Conservation (phyloP, 1,140 invertebrate species). For the Orchesella cincta region DNA sequence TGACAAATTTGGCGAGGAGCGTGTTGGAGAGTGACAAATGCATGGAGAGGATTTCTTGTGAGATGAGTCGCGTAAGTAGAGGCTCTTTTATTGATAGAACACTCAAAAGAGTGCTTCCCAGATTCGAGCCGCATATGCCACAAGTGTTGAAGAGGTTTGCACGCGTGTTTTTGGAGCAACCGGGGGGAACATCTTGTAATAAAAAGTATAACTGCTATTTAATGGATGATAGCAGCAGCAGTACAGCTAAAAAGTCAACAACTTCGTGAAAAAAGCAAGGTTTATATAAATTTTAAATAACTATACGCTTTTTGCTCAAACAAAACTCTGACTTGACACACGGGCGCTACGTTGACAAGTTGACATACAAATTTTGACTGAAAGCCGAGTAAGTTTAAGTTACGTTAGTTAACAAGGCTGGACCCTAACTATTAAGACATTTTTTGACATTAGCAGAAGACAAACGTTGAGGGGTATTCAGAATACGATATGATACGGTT, state of each 20-base stretch:
- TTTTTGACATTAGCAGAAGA: not conserved
- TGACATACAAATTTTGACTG: too few species aligned
- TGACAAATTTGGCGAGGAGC: conserved; percentile 41
- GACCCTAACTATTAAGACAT: too few species aligned
- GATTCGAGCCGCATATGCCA: conserved; percentile 46
- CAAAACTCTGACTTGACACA: too few species aligned
- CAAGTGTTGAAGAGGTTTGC: conserved; percentile 42
- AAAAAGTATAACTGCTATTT: conserved; percentile 45
- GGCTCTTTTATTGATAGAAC: conserved; percentile 45
- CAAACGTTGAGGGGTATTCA: not conserved
- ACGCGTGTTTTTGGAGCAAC: conserved; percentile 42
- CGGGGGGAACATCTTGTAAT: not conserved
- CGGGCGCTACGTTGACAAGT: too few species aligned
- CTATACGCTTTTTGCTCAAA: not conserved
- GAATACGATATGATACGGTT: too few species aligned
- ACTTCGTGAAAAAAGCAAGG: not conserved
- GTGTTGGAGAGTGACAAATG: conserved; percentile 49
- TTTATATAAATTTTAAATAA: not conserved
- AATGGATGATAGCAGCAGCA: conserved; percentile 32
- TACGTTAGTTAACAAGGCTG: too few species aligned
- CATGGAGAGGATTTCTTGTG: conserved; percentile 46
- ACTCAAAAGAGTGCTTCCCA: conserved; percentile 38
- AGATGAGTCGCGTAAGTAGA: conserved; percentile 41
- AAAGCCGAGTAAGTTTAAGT: too few species aligned
- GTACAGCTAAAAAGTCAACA: conserved; percentile 18